Evolutionary conservation across 2,113 vertebrate species (phyloP).

Genomic region (Salminus brasiliensis): DNA sequence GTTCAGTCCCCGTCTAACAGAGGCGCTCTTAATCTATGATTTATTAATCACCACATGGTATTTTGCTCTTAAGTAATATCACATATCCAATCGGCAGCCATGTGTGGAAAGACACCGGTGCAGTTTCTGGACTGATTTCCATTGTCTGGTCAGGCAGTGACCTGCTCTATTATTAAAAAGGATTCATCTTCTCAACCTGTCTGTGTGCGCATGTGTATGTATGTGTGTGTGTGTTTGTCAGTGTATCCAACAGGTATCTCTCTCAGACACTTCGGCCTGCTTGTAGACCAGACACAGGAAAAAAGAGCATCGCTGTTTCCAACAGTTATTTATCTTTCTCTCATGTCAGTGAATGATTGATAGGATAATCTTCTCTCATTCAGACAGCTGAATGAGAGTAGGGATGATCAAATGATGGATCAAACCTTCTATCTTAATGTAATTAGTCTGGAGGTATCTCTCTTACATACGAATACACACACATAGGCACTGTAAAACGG

Average conservation of each 20-base stretch:
- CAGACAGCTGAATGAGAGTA: neutral
- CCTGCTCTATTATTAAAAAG: constrained; percentile 60
- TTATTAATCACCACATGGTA: constrained; percentile 26
- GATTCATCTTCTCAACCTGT: constrained; percentile 3
- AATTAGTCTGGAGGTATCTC: constrained; percentile 37
- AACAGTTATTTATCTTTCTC: constrained; percentile 26
- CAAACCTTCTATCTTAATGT: constrained; percentile 21
- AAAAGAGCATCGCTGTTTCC: neutral
- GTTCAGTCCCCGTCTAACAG: too few species aligned
- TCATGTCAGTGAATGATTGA: constrained; percentile 22
- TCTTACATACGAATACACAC: neutral
- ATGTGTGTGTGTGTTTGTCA: neutral
- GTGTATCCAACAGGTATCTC: neutral
- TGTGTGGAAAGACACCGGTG: constrained; percentile 53
- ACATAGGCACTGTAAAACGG: neutral
- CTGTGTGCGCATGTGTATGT: neutral
- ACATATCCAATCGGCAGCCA: constrained; percentile 42
- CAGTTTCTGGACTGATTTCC: constrained; percentile 41
- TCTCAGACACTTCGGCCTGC: too few species aligned
- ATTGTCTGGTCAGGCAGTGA: constrained; percentile 25
- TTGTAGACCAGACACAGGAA: too few species aligned
- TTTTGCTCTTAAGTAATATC: constrained; percentile 52
- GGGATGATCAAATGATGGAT: constrained; percentile 30
- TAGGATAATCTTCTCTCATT: too few species aligned
- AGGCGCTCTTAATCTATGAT: neutral